Conservation (phyloP, 2,113 vertebrate species). For the Orycteropus afer region DNA sequence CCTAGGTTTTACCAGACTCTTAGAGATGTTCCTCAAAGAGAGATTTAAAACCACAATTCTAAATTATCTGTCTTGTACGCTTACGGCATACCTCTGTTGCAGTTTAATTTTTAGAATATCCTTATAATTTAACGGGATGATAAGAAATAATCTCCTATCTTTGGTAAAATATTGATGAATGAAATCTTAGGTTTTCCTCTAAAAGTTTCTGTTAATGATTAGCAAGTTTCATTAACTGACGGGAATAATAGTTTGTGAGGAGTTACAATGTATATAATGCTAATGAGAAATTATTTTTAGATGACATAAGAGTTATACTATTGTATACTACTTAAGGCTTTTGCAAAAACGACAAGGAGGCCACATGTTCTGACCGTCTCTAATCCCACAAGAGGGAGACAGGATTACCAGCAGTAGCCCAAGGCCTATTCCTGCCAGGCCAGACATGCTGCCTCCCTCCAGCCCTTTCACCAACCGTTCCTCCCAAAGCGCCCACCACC, state of each 20-base stretch:
- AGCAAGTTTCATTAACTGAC: background rate
- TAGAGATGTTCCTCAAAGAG: background rate
- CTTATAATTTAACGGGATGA: background rate
- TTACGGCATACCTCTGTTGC: background rate
- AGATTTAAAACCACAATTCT: background rate
- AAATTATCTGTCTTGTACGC: background rate
- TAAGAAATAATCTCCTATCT: background rate
- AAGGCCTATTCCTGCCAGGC: too few relatives aligned
- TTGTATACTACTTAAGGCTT: background rate
- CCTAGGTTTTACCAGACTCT: background rate
- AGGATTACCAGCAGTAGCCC: too few relatives aligned
- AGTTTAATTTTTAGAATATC: conserved; percentile 7
- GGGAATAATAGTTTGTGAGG: conserved; percentile 28
- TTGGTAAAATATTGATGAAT: conserved; percentile 23
- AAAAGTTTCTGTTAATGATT: conserved; percentile 36
- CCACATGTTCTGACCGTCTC: too few relatives aligned
- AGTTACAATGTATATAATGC: background rate
- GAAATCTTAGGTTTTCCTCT: conserved; percentile 34
- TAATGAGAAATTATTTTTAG: conserved; percentile 40
- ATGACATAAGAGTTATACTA: background rate
- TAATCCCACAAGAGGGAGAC: too few relatives aligned
- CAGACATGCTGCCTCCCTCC: too few relatives aligned
- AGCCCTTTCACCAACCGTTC: too few relatives aligned
- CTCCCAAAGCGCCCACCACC: too few relatives aligned
- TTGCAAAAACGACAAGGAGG: too few relatives aligned